Evolutionary conservation across 2,888 invertebrate species (phyloP).

Genomic region (Harmothoe impar): DNA sequence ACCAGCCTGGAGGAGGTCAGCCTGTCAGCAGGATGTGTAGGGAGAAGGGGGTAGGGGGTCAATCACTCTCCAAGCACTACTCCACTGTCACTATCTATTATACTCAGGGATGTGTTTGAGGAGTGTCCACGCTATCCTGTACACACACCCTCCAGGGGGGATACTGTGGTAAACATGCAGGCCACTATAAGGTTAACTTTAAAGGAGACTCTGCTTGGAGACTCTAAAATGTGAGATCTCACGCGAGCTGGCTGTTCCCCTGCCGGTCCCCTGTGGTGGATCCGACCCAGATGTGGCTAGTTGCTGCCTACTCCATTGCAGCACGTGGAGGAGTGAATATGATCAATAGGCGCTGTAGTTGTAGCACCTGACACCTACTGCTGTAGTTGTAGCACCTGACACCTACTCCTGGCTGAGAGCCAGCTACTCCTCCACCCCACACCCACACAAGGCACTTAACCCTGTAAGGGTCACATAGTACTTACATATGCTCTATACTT

Average conservation of each 20-base stretch:
- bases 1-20: background rate
- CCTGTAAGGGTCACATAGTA: too few species aligned
- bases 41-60: background rate
- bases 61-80: background rate
- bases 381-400: constrained; percentile 5
- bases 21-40: background rate
- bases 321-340: background rate
- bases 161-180: too few species aligned
- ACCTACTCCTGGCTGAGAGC: background rate
- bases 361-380: too few species aligned
- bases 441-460: too few species aligned
- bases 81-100: background rate
- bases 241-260: background rate
- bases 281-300: background rate
- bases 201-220: background rate
- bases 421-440: background rate
- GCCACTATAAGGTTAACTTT: background rate
- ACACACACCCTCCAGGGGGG: too few species aligned
- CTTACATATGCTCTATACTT: too few species aligned
- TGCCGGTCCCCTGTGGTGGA: background rate
- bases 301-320: too few species aligned
- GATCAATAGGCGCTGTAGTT: constrained; percentile 12
- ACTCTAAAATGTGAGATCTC: background rate
- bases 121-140: background rate
- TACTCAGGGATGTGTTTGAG: background rate